A percentile compares a stretch with the other conserved stretches of the same genome.
Conservation (phyloP, 1,140 invertebrate species). For the Panulirus ornatus region DNA sequence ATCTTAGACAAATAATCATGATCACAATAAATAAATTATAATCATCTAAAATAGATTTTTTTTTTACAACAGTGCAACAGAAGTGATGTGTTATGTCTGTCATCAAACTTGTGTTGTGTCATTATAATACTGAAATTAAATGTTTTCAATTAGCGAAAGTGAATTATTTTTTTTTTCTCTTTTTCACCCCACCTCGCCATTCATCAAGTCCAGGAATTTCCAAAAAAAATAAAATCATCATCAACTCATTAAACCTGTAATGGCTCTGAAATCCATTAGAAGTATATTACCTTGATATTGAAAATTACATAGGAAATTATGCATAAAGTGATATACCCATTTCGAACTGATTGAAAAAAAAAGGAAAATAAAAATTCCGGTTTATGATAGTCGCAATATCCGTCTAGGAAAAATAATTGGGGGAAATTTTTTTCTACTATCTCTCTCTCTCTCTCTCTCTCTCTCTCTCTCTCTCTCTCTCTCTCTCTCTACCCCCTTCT, state of each 20-base stretch:
- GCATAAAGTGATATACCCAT: slow-evolving; percentile 26
- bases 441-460: not conserved
- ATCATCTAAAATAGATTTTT: too few relatives aligned
- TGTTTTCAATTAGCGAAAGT: slow-evolving; percentile 21
- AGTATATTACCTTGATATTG: slow-evolving; percentile 52
- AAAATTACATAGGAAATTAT: slow-evolving; percentile 61
- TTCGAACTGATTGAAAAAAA: slow-evolving; percentile 42
- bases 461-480: slow-evolving; percentile 12
- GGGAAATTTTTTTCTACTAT: too few relatives aligned
- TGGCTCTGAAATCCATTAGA: slow-evolving; percentile 56
- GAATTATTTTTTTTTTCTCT: not conserved
- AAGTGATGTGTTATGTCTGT: too few relatives aligned
- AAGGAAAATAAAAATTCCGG: slow-evolving; percentile 6
- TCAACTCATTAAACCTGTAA: slow-evolving; percentile 37
- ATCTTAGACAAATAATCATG: too few relatives aligned
- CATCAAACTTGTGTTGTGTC: too few relatives aligned
- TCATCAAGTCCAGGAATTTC: slow-evolving; percentile 14
- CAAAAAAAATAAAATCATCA: slow-evolving; percentile 46
- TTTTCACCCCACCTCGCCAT: too few relatives aligned
- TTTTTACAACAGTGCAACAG: too few relatives aligned
- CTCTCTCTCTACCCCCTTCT: slow-evolving; percentile 5
- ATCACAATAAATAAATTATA: too few relatives aligned
- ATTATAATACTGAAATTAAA: slow-evolving; percentile 28
- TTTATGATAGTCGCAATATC: slow-evolving; percentile 1
- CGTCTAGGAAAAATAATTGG: too few relatives aligned